These are phyloP conservation scores for Tetramorium simillimum DNA, from an alignment of 1,140 invertebrate genomes.

Conservation along the genomic window DNA sequence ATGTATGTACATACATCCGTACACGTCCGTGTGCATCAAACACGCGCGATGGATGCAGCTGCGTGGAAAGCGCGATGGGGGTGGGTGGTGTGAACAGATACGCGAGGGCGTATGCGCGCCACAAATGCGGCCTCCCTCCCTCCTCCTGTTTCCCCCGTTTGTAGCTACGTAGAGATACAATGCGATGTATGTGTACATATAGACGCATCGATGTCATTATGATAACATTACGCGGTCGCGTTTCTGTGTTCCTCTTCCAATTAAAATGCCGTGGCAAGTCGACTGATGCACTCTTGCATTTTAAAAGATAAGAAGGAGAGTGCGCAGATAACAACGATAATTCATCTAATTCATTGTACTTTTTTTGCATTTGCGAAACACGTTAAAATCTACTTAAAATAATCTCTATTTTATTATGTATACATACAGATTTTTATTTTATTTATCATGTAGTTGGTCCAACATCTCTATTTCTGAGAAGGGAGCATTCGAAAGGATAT, in stretches of 20 bases:
- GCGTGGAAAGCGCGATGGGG: slow-evolving; percentile 40
- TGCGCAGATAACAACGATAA: neutral
- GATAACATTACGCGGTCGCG: neutral
- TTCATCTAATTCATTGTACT: neutral
- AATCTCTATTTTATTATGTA: neutral
- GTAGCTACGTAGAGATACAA: neutral
- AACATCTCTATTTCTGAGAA: neutral
- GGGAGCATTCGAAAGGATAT: neutral
- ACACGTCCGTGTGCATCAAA: slow-evolving; percentile 55
- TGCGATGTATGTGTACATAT: neutral
- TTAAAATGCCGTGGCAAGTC: neutral
- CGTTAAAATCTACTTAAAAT: neutral
- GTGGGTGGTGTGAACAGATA: slow-evolving; percentile 8
- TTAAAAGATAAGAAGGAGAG: neutral
- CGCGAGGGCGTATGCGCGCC: slow-evolving; percentile 2
- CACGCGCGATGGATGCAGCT: slow-evolving; percentile 47
- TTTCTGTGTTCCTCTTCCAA: neutral
- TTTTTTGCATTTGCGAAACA: neutral
- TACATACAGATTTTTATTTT: neutral
- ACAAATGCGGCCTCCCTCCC: neutral
- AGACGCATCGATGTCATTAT: neutral
- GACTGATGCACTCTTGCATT: neutral
- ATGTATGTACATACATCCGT: slow-evolving; percentile 5
- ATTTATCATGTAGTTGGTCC: neutral
- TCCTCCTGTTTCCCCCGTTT: neutral